These are phyloP conservation scores for Scomber colias DNA, from an alignment of 2,113 vertebrate genomes.

Conservation along the genomic window DNA sequence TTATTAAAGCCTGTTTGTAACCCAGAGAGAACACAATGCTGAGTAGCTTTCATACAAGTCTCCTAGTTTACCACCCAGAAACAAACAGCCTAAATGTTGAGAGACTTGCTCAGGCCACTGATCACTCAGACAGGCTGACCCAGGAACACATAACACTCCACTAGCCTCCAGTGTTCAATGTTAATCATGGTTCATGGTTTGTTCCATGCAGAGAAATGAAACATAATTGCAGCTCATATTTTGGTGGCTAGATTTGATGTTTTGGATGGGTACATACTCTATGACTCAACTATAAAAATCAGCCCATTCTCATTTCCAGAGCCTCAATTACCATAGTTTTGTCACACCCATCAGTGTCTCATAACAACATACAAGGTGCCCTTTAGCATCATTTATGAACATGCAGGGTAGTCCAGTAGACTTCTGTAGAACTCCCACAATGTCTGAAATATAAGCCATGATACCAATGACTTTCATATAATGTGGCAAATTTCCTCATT, in stretches of 20 bases:
- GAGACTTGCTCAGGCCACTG: not conserved
- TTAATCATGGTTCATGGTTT: not conserved
- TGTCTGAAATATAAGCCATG: too few relatives aligned
- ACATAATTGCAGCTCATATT: constrained; percentile 4
- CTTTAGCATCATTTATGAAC: too few relatives aligned
- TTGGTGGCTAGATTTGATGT: not conserved
- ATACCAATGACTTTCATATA: too few relatives aligned
- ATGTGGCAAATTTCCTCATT: too few relatives aligned
- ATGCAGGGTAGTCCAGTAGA: too few relatives aligned
- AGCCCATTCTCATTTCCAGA: too few relatives aligned
- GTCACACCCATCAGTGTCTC: too few relatives aligned
- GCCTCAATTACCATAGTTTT: too few relatives aligned
- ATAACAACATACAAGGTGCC: too few relatives aligned
- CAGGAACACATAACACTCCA: not conserved
- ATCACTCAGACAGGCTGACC: not conserved
- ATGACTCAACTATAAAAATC: not conserved
- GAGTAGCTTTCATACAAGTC: not conserved
- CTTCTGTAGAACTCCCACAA: too few relatives aligned
- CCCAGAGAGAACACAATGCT: not conserved
- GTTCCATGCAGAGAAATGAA: not conserved
- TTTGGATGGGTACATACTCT: constrained; percentile 11
- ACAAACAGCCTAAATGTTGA: not conserved
- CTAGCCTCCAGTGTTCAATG: not conserved
- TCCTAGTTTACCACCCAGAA: not conserved
- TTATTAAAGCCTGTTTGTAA: not conserved